Evolutionary conservation across 2,113 vertebrate species (phyloP), one percentile per base, ranked within the genome.

Genomic region (Pampusana beccarii): DNA sequence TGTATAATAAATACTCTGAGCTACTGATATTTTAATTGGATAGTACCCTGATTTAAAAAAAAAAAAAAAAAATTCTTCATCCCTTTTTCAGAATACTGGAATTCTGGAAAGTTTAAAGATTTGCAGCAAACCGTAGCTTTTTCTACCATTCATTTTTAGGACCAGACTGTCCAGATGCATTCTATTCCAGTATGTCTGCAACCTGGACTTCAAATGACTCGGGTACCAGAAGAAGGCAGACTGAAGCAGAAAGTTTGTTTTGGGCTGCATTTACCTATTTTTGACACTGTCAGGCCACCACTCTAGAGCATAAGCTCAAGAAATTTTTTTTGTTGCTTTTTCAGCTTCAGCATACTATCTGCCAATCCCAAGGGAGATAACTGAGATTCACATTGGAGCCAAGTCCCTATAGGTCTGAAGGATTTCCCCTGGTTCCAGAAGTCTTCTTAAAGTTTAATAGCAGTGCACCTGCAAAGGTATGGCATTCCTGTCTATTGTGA

Each of bases 171-270:
- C 33, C 51, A 82, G 50, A 51, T 85, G n/a, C 40, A 69, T n/a
- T 75, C 34, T 88, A 20, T 90, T 93, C 13, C 71, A 80, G 4
- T 74, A n/a, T 38, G 62, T 86, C 80, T 91, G 34, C 61, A 79
- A 65, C 23, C 89, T 73, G 34, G 66, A 29, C 23, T 86, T 89
- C 46, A 66, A 69, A 34, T 65, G 58, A 3, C 36, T 42, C 74
- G 20, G 34, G 42, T 91, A 91, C 80, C 21, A 82, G 81, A 79
- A 88, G 78, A 8, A 79, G 66, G 46, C 33, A 87, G 67, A 90
- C 38, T 44, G 70, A 90, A 74, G 54, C 57, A 77, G 44, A 80
- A 88, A 79, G 74, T 54, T 83, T 93, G 50, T 71, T 94, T 96
- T 85, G 88, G 78, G 50, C 50, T 72, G 26, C 24, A 9, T 75